Percentiles rank a stretch among this genome's conserved stretches.
These are phyloP conservation scores for Balaenoptera acutorostrata DNA, from an alignment of 2,113 vertebrate species.

Conservation along the genomic window DNA sequence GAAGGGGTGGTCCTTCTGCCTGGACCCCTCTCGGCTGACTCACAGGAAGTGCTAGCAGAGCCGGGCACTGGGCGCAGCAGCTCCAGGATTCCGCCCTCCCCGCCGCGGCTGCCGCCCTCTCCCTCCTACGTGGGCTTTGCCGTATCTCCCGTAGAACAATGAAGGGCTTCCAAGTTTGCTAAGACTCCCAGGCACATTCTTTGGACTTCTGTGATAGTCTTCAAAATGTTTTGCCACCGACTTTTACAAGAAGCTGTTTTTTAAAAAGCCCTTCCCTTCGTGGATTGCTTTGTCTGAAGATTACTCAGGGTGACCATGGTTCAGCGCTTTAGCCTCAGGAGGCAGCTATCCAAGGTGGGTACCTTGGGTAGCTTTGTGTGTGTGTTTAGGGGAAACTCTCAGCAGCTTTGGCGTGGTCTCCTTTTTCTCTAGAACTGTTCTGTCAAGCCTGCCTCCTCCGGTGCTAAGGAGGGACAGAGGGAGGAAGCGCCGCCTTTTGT, in stretches of 20 bases:
- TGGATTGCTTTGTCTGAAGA: constrained; percentile 51
- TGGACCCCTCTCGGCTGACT: constrained; percentile 79
- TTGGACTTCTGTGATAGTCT: constrained; percentile 28
- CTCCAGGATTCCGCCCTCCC: constrained; percentile 53
- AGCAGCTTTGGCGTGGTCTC: not conserved
- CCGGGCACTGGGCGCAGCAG: constrained; percentile 55
- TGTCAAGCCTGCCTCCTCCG: not conserved
- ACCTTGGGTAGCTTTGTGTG: not conserved
- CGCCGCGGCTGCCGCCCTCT: constrained; percentile 18
- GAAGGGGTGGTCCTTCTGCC: constrained; percentile 75
- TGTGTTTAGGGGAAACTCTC: not conserved
- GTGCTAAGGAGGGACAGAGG: constrained; percentile 30
- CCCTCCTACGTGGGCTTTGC: constrained; percentile 45
- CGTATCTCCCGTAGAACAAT: constrained; percentile 63
- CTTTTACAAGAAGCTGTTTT: constrained; percentile 55
- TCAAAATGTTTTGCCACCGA: constrained; percentile 44
- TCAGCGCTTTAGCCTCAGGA: constrained; percentile 83
- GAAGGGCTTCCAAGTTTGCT: constrained; percentile 66
- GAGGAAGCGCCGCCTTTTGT: constrained; percentile 77
- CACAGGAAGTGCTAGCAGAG: constrained; percentile 78
- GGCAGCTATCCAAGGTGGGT: constrained; percentile 88
- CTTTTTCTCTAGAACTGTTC: not conserved
- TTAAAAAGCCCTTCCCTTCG: not conserved
- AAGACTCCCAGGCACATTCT: constrained; percentile 19
- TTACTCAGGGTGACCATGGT: constrained; percentile 78